Percentiles rank a stretch among this genome's conserved stretches.
Evolutionary conservation across 2,888 invertebrate species (phyloP).

Genomic region (Trachelus tabidus): DNA sequence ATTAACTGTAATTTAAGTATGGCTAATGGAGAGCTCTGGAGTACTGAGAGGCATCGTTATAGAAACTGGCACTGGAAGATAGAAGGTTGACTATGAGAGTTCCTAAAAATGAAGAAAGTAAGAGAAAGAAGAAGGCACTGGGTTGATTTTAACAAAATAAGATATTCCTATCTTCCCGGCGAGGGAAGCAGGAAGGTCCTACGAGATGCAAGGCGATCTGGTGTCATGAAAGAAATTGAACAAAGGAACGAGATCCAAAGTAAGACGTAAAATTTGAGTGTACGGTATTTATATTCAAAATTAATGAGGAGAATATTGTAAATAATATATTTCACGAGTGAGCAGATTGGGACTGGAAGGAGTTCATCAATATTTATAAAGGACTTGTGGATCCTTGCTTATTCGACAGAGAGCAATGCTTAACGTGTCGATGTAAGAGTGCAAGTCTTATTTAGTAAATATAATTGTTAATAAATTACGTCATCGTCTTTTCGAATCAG

Average conservation of each 20-base stretch:
- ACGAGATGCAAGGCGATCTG: neutral
- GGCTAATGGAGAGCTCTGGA: neutral
- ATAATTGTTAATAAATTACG: neutral
- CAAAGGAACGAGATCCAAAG: neutral
- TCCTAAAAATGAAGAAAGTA: neutral
- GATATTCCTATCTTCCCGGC: neutral
- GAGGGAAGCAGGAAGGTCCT: neutral
- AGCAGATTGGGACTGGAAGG: neutral
- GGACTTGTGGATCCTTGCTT: neutral
- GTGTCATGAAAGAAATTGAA: neutral
- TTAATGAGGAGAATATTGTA: neutral
- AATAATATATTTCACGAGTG: neutral
- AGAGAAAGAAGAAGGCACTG: neutral
- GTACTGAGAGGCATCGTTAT: neutral
- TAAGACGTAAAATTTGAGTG: neutral
- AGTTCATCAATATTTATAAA: neutral
- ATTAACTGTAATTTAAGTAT: neutral
- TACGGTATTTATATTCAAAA: neutral
- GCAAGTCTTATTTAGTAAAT: neutral
- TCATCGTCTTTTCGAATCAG: neutral
- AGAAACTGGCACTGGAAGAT: neutral
- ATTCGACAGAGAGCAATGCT: neutral
- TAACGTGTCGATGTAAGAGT: neutral
- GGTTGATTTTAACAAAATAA: neutral
- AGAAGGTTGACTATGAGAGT: neutral